Base-by-base conservation (phyloP, 53 echinoderm and acorn worm species). In the Luidia sarsii region DNA sequence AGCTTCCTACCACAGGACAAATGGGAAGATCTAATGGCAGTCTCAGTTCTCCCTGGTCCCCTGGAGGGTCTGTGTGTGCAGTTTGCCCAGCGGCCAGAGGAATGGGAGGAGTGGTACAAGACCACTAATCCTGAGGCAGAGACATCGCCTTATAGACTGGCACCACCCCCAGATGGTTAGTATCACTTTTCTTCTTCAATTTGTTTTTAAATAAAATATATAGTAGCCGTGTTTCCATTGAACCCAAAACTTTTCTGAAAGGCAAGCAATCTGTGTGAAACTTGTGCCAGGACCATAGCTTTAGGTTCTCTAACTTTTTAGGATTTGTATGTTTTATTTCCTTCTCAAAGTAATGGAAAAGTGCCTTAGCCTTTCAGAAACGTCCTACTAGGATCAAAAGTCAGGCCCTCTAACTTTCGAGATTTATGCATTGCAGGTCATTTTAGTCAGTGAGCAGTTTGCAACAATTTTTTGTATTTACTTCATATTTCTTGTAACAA, bases 1-100 rank as follows among this genome's bases (percentile, higher is more conserved):
- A 25, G 53, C 53, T 96, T 93, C 75, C 75, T 96, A 1, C 83
- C 97, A 0, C 48, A 55, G 15, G 91, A 90, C 66, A 91, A 96
- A 41, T 96, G 97, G 97, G 97, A 96, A 54, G 97, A 96, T 49
- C 61, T 96, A 8, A 79, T 96, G 48, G 97, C 97, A 16, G 65
- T 96, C 49, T 96, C 97, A 7, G 97, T 96, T n/a, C 68, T 96
- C n/a, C 91, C 97, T 7, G 97, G 97, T 25, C 86, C 97, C 53
- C 57, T 96, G 21, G 90, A 93, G 64, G 88, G 91, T 6, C 62
- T 96, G 56, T 96, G 97, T 71, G 84, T 93, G 15, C 97, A 96
- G 81, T 54, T 96, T 35, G 93, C 97, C 19, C 91, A 91, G 82
- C 64, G 57, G 50, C 73, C 91, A 21, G 89, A 83, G 6, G 82